These are phyloP conservation scores for Xylota sylvarum DNA, from an alignment of 2,888 invertebrate genomes.

Conservation along the genomic window DNA sequence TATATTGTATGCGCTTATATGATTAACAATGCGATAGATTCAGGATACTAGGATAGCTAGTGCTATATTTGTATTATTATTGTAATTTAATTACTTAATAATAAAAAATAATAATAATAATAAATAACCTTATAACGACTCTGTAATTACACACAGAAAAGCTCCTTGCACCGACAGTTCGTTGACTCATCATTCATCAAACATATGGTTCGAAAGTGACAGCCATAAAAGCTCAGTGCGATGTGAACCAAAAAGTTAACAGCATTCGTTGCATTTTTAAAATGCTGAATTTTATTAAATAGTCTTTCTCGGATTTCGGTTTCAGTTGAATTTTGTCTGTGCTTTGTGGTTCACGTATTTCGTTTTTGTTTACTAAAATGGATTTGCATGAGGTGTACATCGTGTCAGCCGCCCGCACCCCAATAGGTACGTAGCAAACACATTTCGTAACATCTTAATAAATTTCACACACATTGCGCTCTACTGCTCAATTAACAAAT, in stretches of 20 bases:
- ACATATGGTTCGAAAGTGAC: not conserved
- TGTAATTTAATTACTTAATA: too few species aligned
- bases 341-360: slow-evolving; percentile 12
- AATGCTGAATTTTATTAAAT: not conserved
- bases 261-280: slow-evolving; percentile 1
- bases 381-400: slow-evolving; percentile 86
- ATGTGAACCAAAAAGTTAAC: not conserved
- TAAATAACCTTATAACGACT: not conserved
- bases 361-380: slow-evolving; percentile 72
- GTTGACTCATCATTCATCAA: slow-evolving; percentile 19
- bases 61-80: too few species aligned
- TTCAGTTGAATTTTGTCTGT: slow-evolving; percentile 29
- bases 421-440: slow-evolving; percentile 88
- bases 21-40: too few species aligned
- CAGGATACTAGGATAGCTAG: too few species aligned
- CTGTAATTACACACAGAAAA: not conserved
- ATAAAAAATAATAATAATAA: too few species aligned
- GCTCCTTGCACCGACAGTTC: not conserved
- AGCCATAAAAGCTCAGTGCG: slow-evolving; percentile 5
- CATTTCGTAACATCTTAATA: slow-evolving; percentile 31
- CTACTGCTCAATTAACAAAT: not conserved
- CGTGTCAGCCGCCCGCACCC: slow-evolving; percentile 92
- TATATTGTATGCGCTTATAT: too few species aligned
- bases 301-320: not conserved
- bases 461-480: not conserved